Evolutionary conservation across 1,140 invertebrate genomes (phyloP).

Genomic region (Apolygus lucorum): DNA sequence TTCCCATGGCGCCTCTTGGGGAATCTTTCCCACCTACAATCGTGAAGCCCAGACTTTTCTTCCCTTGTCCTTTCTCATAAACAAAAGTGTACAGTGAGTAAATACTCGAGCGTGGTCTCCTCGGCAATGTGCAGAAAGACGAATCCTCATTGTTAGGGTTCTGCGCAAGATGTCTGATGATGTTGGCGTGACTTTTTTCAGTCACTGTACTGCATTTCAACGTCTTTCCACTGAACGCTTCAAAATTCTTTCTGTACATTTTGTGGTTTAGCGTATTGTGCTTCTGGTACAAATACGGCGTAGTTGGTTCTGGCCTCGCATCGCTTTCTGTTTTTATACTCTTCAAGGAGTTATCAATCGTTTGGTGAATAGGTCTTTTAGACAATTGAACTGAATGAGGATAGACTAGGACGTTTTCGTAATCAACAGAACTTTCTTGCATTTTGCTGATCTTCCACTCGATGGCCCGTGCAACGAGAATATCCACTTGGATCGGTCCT

Average conservation of each 20-base stretch:
- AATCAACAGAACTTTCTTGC: conserved; percentile 58
- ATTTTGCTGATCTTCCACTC: conserved; percentile 35
- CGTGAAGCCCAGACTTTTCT: conserved; percentile 81
- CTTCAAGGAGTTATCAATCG: not conserved
- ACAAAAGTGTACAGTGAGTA: conserved; percentile 64
- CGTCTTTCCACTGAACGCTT: not conserved
- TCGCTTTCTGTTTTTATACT: not conserved
- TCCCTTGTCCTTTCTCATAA: conserved; percentile 72
- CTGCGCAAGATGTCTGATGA: conserved; percentile 17
- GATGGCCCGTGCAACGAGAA: conserved; percentile 42
- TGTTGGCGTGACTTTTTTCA: not conserved
- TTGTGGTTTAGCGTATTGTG: conserved; percentile 7
- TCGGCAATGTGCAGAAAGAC: conserved; percentile 55
- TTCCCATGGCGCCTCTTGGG: conserved; percentile 58
- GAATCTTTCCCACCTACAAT: conserved; percentile 76
- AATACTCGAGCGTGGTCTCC: conserved; percentile 52
- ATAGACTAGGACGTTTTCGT: conserved; percentile 41
- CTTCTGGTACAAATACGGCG: not conserved
- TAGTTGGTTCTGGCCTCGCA: not conserved
- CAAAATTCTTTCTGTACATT: conserved; percentile 15
- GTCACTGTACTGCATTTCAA: conserved; percentile 3
- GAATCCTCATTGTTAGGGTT: conserved; percentile 39
- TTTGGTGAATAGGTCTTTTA: not conserved
- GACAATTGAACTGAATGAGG: conserved; percentile 5
- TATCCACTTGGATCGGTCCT: conserved; percentile 58